Conservation (phyloP, 1,140 invertebrate species). For the Harpegnathos saltator region DNA sequence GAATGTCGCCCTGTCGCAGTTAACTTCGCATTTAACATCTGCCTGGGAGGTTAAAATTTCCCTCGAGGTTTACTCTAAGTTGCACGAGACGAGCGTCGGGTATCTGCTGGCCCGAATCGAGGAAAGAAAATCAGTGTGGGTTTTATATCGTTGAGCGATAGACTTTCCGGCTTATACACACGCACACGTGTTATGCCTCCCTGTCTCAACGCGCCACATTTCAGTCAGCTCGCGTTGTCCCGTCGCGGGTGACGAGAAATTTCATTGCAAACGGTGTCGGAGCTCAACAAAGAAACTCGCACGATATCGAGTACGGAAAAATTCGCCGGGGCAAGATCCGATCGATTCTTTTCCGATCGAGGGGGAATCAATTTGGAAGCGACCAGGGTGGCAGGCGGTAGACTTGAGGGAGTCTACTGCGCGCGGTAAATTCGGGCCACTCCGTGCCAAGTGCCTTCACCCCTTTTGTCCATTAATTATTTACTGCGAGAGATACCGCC, state of each 20-base stretch:
- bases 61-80: constrained; percentile 81
- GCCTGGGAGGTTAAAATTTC: constrained; percentile 83
- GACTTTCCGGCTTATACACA: constrained; percentile 36
- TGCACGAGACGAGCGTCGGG: constrained; percentile 64
- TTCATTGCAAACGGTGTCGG: neutral
- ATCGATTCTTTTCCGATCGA: neutral
- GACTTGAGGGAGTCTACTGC: too few species aligned
- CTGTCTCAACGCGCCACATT: constrained; percentile 1
- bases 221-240: constrained; percentile 33
- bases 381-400: too few species aligned
- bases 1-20: constrained; percentile 76
- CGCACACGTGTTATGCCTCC: constrained; percentile 13
- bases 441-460: constrained; percentile 28
- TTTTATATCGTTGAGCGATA: constrained; percentile 69
- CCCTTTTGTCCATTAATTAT: constrained; percentile 68
- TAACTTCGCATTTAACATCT: constrained; percentile 84
- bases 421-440: neutral
- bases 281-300: neutral
- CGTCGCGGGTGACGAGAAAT: constrained; percentile 27
- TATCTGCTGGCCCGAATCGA: constrained; percentile 75
- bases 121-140: constrained; percentile 74
- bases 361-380: neutral
- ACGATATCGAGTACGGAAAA: neutral
- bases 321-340: neutral
- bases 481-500: constrained; percentile 63